A percentile compares a stretch with the other conserved stretches of the same genome.
Evolutionary conservation across 2,888 invertebrate genomes (phyloP).

Genomic region (Bruchidius siliquastri): DNA sequence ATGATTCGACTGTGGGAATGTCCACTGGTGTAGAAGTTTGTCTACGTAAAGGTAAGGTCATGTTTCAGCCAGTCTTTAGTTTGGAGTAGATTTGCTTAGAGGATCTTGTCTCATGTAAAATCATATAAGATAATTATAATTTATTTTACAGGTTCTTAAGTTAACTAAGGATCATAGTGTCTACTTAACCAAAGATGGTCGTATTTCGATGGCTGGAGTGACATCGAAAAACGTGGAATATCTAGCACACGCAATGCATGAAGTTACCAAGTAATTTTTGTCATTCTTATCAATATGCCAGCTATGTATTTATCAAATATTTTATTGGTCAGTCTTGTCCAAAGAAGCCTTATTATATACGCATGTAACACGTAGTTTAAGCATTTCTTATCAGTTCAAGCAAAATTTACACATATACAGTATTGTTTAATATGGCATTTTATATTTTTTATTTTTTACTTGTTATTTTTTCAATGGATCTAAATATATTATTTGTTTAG

Average conservation of each 20-base stretch:
- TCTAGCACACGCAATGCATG: constrained; percentile 88
- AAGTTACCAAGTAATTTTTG: constrained; percentile 70
- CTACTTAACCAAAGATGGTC: constrained; percentile 94
- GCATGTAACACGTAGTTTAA: background rate
- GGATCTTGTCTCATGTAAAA: background rate
- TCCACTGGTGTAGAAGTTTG: too few species aligned
- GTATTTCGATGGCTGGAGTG: constrained; percentile 96
- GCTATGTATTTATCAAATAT: background rate
- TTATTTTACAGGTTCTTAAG: constrained; percentile 66
- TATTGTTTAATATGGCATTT: background rate
- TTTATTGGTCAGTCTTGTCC: background rate
- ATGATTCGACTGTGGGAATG: too few species aligned
- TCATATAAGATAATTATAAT: constrained; percentile 7
- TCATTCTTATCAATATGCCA: background rate
- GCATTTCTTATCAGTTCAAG: background rate
- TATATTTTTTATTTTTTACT: background rate
- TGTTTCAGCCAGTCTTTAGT: too few species aligned
- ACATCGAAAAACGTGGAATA: constrained; percentile 93
- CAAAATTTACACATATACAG: background rate
- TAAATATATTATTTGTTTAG: background rate
- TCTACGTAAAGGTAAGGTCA: too few species aligned
- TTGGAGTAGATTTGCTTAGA: too few species aligned
- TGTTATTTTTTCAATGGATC: background rate
- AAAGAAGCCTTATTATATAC: background rate
- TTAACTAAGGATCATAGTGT: constrained; percentile 88